phyloP scores from a whole-genome alignment of 2,113 vertebrate genomes.

The Podiceps cristatus region DNA sequence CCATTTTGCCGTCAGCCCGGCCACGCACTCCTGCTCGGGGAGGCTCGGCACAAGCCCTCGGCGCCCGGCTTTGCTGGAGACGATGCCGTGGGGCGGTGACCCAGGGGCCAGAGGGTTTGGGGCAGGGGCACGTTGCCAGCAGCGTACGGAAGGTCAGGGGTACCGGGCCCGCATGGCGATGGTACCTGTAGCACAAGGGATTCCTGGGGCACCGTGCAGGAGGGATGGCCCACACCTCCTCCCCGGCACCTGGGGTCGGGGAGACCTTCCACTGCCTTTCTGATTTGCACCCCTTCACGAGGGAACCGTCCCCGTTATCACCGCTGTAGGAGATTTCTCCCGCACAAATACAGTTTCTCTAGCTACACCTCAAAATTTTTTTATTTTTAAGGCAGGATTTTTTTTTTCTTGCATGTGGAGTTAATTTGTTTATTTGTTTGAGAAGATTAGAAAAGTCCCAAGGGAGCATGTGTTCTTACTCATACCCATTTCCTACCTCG shows the following conservation, averaged over 20 bases:
- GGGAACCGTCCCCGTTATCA: background rate
- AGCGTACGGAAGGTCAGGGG: accelerated
- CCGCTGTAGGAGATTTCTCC: background rate
- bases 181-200: accelerated
- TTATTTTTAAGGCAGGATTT: background rate
- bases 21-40: background rate
- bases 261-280: background rate
- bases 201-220: background rate
- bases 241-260: accelerated
- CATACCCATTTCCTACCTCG: slow-evolving; percentile 11
- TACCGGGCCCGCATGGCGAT: background rate
- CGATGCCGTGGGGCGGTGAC: accelerated
- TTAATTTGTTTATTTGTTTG: slow-evolving; percentile 48
- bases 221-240: background rate
- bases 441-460: slow-evolving; percentile 27
- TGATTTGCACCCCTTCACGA: background rate
- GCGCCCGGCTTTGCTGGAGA: background rate
- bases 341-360: background rate
- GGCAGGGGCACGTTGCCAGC: accelerated
- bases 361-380: background rate
- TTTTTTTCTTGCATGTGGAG: background rate
- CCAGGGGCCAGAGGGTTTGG: background rate
- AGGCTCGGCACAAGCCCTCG: background rate
- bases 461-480: background rate
- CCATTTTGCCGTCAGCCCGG: background rate